Evolutionary conservation across 2,113 vertebrate species (phyloP).

Genomic region (Poicephalus gulielmi): DNA sequence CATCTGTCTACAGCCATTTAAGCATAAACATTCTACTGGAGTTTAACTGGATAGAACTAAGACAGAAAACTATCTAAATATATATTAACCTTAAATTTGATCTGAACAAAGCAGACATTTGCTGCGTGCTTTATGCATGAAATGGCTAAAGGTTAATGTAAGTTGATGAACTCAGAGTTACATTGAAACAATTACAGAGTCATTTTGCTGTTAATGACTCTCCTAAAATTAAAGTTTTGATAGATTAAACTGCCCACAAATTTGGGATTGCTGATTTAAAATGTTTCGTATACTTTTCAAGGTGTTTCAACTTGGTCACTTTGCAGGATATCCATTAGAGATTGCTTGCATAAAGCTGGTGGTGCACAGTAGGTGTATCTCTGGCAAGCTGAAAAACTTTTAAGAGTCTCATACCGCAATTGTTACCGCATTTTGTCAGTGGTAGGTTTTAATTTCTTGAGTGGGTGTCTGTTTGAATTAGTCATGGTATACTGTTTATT

Average conservation of each 20-base stretch:
- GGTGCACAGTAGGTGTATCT: neutral
- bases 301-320: neutral
- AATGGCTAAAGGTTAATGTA: neutral
- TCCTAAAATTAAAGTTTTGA: neutral
- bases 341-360: neutral
- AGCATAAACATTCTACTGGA: neutral
- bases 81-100: neutral
- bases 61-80: neutral
- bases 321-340: neutral
- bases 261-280: neutral
- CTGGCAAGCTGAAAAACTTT: neutral
- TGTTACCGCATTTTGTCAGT: neutral
- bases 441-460: neutral
- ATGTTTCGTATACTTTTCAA: neutral
- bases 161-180: neutral
- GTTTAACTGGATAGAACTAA: neutral
- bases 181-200: neutral
- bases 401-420: neutral
- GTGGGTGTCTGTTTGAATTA: neutral
- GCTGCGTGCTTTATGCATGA: neutral
- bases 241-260: neutral
- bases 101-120: neutral
- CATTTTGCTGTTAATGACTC: neutral
- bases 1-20: neutral
- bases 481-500: neutral